Percentiles rank a stretch among this genome's conserved stretches.
Conservation (phyloP, 2,797 vertebrate species). For the Rhinophrynus dorsalis region DNA sequence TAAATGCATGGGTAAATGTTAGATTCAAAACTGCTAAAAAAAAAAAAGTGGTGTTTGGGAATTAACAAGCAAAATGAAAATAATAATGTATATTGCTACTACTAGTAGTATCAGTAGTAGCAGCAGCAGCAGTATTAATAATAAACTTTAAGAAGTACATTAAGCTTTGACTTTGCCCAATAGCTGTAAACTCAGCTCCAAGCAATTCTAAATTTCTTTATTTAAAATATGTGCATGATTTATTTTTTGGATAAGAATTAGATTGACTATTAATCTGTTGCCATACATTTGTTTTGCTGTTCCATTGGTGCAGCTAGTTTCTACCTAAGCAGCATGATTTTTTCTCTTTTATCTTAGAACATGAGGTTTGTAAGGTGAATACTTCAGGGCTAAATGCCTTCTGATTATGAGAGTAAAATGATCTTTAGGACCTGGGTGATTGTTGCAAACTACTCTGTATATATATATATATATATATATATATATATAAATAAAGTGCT, state of each 20-base stretch:
- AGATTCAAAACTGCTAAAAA: too few relatives aligned
- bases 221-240: neutral
- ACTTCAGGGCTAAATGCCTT: conserved; percentile 15
- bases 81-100: too few relatives aligned
- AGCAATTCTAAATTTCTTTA: neutral
- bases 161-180: neutral
- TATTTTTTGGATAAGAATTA: neutral
- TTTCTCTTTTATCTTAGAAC: conserved; percentile 16
- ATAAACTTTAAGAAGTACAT: too few relatives aligned
- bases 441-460: neutral
- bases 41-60: neutral
- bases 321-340: neutral
- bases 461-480: too few relatives aligned
- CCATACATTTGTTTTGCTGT: conserved; percentile 4
- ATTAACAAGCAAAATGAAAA: too few relatives aligned
- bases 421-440: neutral
- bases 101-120: too few relatives aligned
- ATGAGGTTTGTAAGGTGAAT: conserved; percentile 7
- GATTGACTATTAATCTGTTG: conserved; percentile 7
- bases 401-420: conserved; percentile 18
- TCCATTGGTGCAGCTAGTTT: neutral
- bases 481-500: neutral
- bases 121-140: too few relatives aligned
- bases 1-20: too few relatives aligned
- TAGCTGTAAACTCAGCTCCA: neutral